Conservation (phyloP, 2,888 invertebrate species). For the Nemotelus pantherinus region DNA sequence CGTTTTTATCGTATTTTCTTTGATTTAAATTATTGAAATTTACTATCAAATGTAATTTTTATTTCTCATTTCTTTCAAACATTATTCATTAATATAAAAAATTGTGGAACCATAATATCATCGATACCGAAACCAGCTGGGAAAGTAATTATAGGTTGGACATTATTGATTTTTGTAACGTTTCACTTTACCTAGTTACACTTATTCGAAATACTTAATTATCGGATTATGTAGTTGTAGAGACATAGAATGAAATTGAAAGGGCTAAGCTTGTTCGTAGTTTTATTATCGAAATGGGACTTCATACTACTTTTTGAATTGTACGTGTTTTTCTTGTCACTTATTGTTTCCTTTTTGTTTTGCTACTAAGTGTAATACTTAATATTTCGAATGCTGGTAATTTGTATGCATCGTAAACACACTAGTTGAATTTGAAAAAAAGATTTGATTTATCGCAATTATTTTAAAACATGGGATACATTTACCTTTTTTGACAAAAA, state of each 20-base stretch:
- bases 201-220: too few species aligned
- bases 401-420: too few species aligned
- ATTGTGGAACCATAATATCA: conserved; percentile 7
- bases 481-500: not conserved
- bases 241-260: not conserved
- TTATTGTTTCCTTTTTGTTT: too few species aligned
- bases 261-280: conserved; percentile 15
- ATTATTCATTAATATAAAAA: conserved; percentile 35
- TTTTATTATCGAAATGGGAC: not conserved
- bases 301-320: too few species aligned
- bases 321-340: too few species aligned
- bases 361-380: too few species aligned
- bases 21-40: too few species aligned
- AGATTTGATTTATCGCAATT: too few species aligned
- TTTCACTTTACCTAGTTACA: not conserved
- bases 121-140: conserved; percentile 58
- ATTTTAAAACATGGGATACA: too few species aligned
- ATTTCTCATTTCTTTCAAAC: conserved; percentile 14
- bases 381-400: too few species aligned
- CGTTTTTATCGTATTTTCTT: too few species aligned
- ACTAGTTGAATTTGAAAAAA: too few species aligned
- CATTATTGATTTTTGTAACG: conserved; percentile 43
- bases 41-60: conserved; percentile 47
- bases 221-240: conserved; percentile 11
- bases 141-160: conserved; percentile 69